phyloP scores from a whole-genome alignment of 2,888 invertebrate genomes.

The Leucophenga maculata region DNA sequence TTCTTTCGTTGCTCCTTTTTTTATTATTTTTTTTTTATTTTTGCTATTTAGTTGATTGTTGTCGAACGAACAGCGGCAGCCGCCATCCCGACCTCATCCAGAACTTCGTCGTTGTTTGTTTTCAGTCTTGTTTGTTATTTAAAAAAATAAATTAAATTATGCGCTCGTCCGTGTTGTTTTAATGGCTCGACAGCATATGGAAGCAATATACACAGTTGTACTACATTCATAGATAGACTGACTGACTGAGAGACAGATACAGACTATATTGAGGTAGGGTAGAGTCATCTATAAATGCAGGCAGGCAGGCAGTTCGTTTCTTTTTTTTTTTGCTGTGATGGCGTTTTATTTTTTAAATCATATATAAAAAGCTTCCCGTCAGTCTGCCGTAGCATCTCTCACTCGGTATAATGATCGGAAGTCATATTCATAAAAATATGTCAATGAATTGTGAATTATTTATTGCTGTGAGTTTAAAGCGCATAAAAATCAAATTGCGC shows the following conservation, averaged over 20 bases:
- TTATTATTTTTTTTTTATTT: constrained; percentile 38
- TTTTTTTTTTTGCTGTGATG: constrained; percentile 40
- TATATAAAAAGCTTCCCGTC: constrained; percentile 23
- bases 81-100: constrained; percentile 30
- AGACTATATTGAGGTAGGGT: constrained; percentile 13
- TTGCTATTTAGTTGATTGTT: constrained; percentile 9
- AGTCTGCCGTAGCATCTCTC: constrained; percentile 41
- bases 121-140: constrained; percentile 30
- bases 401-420: constrained; percentile 62
- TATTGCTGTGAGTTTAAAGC: constrained; percentile 42
- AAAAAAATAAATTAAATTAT: constrained; percentile 65
- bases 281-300: constrained; percentile 26
- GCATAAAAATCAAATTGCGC: constrained; percentile 35
- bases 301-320: too few relatives aligned
- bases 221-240: background rate
- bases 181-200: constrained; percentile 44
- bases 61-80: constrained; percentile 32
- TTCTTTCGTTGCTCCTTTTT: constrained; percentile 2
- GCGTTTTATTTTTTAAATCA: too few relatives aligned
- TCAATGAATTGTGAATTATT: constrained; percentile 65
- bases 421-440: constrained; percentile 65
- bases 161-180: constrained; percentile 61
- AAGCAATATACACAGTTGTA: background rate
- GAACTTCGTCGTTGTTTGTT: constrained; percentile 42
- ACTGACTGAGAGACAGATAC: too few relatives aligned